Evolutionary conservation across 1,140 invertebrate species (phyloP), one percentile per base, ranked within the genome.

Genomic region (Neodiprion lecontei): DNA sequence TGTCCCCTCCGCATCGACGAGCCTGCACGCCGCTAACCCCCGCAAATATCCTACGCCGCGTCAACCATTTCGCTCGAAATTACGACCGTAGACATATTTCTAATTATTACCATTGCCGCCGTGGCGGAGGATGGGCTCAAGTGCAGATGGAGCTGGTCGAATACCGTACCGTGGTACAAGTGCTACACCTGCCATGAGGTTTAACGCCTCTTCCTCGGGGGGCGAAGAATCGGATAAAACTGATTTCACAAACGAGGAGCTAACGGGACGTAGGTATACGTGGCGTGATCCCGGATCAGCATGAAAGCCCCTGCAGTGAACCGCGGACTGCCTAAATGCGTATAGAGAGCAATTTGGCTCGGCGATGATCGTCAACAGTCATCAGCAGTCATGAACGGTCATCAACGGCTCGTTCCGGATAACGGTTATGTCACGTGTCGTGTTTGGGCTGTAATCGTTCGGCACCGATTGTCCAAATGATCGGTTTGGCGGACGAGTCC

Each of bases 401-500:
- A 85, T 87, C 84, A 85, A 88, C 86, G 84, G 85, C 77, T 82
- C 80, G 82, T 87, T 81, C 79, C 80, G 80, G 84, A 80, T 87
- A 88, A 88, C 86, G 87, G 87, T 88, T 86, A 88, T 86, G 28
- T 5, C 28, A 40, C 28, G 28, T 40, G 2, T 40, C 28, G 28
- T 3, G 85, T 85, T 84, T 87, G 82, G 83, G 86, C 78, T 86
- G 84, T 88, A 86, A 88, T 88, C 86, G 86, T 85, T 79, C 53
- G 11, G 81, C 78, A 83, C 81, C 85, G 86, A 87, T 87, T 86
- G 85, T 86, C 76, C 74, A 77, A 81, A 85, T 86, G 81, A 82
- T 84, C 80, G 78, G 79, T 80, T 80, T 85, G 87, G 87, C 86
- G 87, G 85, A 87, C 53, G 28, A 40, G 28, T 40, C 5, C 28